Evolutionary conservation across 2,888 invertebrate genomes (phyloP).

Genomic region (Calameuta idolon): DNA sequence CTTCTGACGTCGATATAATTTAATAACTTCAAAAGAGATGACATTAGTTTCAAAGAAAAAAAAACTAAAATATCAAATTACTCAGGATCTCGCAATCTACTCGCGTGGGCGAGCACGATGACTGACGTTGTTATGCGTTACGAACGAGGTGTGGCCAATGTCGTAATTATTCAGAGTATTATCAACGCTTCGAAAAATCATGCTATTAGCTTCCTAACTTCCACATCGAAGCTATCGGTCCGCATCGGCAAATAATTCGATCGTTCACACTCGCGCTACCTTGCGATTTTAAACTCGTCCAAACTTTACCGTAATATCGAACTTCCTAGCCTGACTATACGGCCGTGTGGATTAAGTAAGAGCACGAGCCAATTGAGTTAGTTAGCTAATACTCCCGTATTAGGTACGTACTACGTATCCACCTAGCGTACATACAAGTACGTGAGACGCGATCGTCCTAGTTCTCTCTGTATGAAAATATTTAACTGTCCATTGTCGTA

Average conservation of each 20-base stretch:
- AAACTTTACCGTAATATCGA: neutral
- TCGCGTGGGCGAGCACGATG: neutral
- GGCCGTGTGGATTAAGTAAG: neutral
- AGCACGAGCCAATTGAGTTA: neutral
- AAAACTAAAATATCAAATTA: neutral
- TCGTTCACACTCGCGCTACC: neutral
- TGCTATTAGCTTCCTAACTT: neutral
- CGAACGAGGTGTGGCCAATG: neutral
- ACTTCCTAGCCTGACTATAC: neutral
- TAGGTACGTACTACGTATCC: neutral
- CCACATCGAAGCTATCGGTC: neutral
- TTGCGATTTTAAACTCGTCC: neutral
- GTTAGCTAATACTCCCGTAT: neutral
- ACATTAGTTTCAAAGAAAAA: neutral
- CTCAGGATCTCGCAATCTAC: neutral
- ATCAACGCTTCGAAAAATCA: neutral
- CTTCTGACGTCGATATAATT: neutral
- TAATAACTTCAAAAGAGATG: neutral
- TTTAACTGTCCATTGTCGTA: neutral
- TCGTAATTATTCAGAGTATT: neutral
- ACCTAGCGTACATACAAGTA: neutral
- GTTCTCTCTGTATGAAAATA: neutral
- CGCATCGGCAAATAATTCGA: neutral
- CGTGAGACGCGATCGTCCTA: neutral
- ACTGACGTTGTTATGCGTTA: neutral